Evolutionary conservation across 2,888 invertebrate genomes (phyloP).

Genomic region (Tetanocera ferruginea): DNA sequence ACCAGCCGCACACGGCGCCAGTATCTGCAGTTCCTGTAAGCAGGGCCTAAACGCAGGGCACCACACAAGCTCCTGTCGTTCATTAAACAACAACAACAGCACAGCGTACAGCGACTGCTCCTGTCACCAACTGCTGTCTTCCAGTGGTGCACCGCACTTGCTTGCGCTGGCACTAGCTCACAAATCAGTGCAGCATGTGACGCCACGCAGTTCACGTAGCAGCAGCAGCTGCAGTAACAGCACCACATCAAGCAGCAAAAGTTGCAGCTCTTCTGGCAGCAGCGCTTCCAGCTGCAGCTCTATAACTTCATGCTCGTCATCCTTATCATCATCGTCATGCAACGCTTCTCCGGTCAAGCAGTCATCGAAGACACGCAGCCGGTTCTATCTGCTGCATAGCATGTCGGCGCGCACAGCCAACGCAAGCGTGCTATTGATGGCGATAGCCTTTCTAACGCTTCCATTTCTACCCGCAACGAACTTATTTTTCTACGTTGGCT

Average conservation of each 20-base stretch:
- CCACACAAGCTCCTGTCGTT: slow-evolving; percentile 79
- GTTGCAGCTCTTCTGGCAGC: slow-evolving; percentile 54
- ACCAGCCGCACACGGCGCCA: slow-evolving; percentile 55
- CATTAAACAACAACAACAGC: slow-evolving; percentile 74
- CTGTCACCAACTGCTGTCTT: slow-evolving; percentile 60
- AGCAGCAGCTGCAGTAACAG: slow-evolving; percentile 68
- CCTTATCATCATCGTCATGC: slow-evolving; percentile 39
- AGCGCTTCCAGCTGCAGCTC: slow-evolving; percentile 50
- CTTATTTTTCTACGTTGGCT: slow-evolving; percentile 97
- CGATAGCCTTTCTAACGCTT: slow-evolving; percentile 84
- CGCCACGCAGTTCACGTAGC: slow-evolving; percentile 64
- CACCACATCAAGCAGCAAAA: slow-evolving; percentile 70
- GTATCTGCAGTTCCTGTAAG: slow-evolving; percentile 77
- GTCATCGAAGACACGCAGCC: slow-evolving; percentile 29
- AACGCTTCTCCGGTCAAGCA: slow-evolving; percentile 33
- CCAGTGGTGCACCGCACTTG: slow-evolving; percentile 51
- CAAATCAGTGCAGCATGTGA: slow-evolving; percentile 47
- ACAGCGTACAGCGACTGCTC: slow-evolving; percentile 70
- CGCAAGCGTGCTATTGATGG: slow-evolving; percentile 72
- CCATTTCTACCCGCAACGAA: slow-evolving; percentile 97
- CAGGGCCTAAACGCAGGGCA: slow-evolving; percentile 75
- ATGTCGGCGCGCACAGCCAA: slow-evolving; percentile 45
- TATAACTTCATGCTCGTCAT: slow-evolving; percentile 46
- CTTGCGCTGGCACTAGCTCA: slow-evolving; percentile 54
- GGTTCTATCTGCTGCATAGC: slow-evolving; percentile 36